Conservation (phyloP, 2,797 vertebrate species). For the Bradypus variegatus region DNA sequence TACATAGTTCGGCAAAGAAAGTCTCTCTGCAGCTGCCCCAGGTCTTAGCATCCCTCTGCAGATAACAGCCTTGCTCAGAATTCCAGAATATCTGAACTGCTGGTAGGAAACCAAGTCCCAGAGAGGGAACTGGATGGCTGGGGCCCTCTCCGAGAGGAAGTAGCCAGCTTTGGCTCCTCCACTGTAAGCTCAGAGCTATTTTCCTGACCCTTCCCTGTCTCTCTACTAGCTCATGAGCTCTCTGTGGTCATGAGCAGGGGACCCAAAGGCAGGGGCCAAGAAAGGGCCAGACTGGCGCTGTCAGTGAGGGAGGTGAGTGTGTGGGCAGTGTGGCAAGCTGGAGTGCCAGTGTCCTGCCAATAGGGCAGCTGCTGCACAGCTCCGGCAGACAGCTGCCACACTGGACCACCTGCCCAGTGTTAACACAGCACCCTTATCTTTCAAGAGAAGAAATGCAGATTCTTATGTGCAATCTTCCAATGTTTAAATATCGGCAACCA, state of each 20-base stretch:
- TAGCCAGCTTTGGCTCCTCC: background rate
- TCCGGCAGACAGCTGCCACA: background rate
- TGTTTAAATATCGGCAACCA: background rate
- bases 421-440: background rate
- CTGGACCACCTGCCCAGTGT: accelerated
- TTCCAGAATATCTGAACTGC: background rate
- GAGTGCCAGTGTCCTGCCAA: accelerated
- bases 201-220: background rate
- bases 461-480: background rate
- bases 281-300: background rate
- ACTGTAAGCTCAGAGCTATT: background rate
- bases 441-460: background rate
- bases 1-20: background rate
- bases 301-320: accelerated
- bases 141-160: background rate
- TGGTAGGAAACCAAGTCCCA: background rate
- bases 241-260: background rate
- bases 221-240: background rate
- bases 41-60: background rate
- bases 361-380: background rate
- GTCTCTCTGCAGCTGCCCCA: background rate
- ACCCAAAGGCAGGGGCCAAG: background rate
- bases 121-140: background rate
- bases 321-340: no score
- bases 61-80: background rate